Conservation (phyloP, 2,888 invertebrate genomes). For the Lacanobia oleracea region DNA sequence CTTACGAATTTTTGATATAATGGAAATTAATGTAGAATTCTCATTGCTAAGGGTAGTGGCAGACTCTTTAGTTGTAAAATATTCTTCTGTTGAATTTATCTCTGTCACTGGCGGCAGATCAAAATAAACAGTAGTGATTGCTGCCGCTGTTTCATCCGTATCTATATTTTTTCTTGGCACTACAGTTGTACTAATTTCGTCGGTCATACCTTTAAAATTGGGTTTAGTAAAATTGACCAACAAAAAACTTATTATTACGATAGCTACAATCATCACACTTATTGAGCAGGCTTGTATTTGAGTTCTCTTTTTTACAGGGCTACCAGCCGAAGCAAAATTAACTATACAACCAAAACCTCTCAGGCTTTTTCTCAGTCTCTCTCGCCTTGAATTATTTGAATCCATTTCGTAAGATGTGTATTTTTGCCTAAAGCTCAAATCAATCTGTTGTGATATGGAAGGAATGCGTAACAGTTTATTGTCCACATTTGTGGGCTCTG, state of each 20-base stretch:
- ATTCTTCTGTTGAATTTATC: constrained; percentile 64
- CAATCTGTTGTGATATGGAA: constrained; percentile 86
- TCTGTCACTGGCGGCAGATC: constrained; percentile 68
- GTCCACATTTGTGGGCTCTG: constrained; percentile 64
- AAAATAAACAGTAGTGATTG: constrained; percentile 75
- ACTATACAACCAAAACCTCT: constrained; percentile 87
- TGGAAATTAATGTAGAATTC: constrained; percentile 73
- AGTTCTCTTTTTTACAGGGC: constrained; percentile 85
- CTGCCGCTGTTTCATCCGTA: constrained; percentile 79
- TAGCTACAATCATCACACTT: constrained; percentile 89
- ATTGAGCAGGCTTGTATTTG: constrained; percentile 90
- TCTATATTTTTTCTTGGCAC: constrained; percentile 85
- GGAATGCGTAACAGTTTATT: constrained; percentile 79
- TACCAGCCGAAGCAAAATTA: constrained; percentile 85
- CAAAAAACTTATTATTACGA: constrained; percentile 88
- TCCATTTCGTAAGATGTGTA: constrained; percentile 82
- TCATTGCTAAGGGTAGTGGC: constrained; percentile 69
- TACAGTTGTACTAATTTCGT: constrained; percentile 84
- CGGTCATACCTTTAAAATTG: constrained; percentile 80
- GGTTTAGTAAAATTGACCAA: constrained; percentile 88
- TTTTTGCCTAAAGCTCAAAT: constrained; percentile 83
- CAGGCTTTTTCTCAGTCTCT: constrained; percentile 86
- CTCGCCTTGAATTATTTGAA: constrained; percentile 74
- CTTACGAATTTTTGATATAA: constrained; percentile 84
- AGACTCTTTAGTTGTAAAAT: constrained; percentile 71